Evolutionary conservation across 1,140 invertebrate species (phyloP), one percentile per base, ranked within the genome.

Genomic region (Ladona fulva): DNA sequence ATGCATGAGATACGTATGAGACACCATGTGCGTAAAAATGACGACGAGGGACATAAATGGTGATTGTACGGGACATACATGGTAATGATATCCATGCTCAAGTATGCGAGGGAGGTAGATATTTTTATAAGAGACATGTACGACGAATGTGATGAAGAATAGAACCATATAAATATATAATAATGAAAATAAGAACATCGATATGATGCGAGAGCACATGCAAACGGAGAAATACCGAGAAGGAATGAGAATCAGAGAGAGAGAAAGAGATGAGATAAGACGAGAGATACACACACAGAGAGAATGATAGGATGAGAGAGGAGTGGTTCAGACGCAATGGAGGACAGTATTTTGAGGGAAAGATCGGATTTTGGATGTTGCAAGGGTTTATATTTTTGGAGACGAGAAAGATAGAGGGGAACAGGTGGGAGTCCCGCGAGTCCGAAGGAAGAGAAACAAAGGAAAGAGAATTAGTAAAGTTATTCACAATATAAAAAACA

Each of bases 381-480:
- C 14, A 66, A 66, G 52, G 52, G 1, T 19, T 66, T 66, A 22
- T 66, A 66, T 66, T 19, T 22, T 19, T 22, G 52, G 52, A 66
- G 52, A 52, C 44, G 44, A 6, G 52, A 66, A 66, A 66, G 52
- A 66, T 66, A 16, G 12, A 66, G n/a, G n/a, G 52, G 52, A 66
- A 66, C n/a, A 66, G 52, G 52, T 19, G n/a, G 52, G 52, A 66
- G 14, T 66, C 52, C 52, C 3, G 52, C 52, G n/a, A 66, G 52
- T 66, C 52, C 52, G 12, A 66, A 86, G 86, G 84, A 86, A 86
- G 84, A 87, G 82, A 87, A 86, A 85, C 87, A 86, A 85, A 87
- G 87, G 82, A 86, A 87, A 86, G 88, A 87, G 87, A 88, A 86
- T 84, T 85, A 82, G 85, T 80, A 81, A 80, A 79, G 78, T 80